Evolutionary conservation across 1,140 invertebrate genomes (phyloP).

Genomic region (Lucilia sericata): DNA sequence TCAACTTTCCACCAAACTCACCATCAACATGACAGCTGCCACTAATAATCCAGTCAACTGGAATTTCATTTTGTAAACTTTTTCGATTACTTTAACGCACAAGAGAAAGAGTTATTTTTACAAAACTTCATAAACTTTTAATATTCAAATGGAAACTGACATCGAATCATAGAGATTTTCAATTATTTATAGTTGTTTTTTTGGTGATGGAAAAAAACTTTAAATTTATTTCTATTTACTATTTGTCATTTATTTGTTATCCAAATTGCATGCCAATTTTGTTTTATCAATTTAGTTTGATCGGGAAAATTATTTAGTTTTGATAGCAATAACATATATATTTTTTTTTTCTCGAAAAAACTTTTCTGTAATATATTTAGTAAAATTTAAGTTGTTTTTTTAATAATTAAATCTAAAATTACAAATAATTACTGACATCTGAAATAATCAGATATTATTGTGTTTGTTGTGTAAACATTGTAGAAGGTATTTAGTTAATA

Average conservation of each 20-base stretch:
- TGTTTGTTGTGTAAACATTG: no score
- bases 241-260: neutral
- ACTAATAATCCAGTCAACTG: neutral
- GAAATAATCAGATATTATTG: no score
- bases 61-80: neutral
- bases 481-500: no score
- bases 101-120: neutral
- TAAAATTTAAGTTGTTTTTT: no score
- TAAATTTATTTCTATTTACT: no score
- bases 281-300: neutral
- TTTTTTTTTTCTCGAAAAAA: no score
- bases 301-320: neutral
- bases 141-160: neutral
- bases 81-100: neutral
- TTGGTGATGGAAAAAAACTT: no score
- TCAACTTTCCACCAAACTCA: neutral
- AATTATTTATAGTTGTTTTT: neutral
- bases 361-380: no score
- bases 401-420: no score
- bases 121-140: neutral
- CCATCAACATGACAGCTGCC: slow-evolving; percentile 9
- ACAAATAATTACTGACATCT: no score
- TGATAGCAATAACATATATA: no score
- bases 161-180: neutral
- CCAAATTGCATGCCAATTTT: neutral